phyloP scores from a whole-genome alignment of 2,888 invertebrate species.

The Trypoxylon attenuatum region DNA sequence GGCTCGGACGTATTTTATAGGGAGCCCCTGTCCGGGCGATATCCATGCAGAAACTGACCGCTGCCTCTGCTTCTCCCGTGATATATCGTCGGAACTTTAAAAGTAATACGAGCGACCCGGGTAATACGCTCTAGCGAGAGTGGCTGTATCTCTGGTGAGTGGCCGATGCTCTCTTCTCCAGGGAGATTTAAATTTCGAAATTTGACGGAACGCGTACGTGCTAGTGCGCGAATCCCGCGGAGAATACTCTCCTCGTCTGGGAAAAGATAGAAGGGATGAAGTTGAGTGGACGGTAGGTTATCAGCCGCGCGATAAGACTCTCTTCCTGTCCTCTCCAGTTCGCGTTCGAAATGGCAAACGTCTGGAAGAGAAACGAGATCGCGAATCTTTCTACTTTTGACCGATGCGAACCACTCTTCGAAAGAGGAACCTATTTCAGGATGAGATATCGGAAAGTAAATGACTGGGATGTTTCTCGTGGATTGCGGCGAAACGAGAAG shows the following conservation, averaged over 20 bases:
- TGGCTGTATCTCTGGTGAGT: not conserved
- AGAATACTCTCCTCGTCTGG: conserved; percentile 18
- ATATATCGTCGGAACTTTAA: conserved; percentile 72
- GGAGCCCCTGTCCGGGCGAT: conserved; percentile 54
- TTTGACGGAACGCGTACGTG: conserved; percentile 52
- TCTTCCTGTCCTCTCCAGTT: conserved; percentile 5
- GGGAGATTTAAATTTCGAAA: conserved; percentile 67
- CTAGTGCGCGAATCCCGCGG: conserved; percentile 15
- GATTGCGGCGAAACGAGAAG: too few species aligned
- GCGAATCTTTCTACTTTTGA: conserved; percentile 14
- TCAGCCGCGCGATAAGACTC: conserved; percentile 46
- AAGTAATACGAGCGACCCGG: conserved; percentile 62
- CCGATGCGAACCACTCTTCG: conserved; percentile 20
- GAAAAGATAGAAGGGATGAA: conserved; percentile 4
- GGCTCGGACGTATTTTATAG: conserved; percentile 74
- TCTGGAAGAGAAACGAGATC: conserved; percentile 33
- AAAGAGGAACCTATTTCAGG: conserved; percentile 3
- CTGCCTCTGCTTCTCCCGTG: conserved; percentile 60
- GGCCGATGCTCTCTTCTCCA: conserved; percentile 38
- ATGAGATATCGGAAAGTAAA: conserved; percentile 1
- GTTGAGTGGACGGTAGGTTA: conserved; percentile 33
- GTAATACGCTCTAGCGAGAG: conserved; percentile 27
- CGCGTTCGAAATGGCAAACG: conserved; percentile 29
- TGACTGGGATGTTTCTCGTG: too few species aligned
- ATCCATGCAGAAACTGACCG: conserved; percentile 69